Conservation (phyloP, 2,888 invertebrate species). For the Drosophila percnosoma region DNA sequence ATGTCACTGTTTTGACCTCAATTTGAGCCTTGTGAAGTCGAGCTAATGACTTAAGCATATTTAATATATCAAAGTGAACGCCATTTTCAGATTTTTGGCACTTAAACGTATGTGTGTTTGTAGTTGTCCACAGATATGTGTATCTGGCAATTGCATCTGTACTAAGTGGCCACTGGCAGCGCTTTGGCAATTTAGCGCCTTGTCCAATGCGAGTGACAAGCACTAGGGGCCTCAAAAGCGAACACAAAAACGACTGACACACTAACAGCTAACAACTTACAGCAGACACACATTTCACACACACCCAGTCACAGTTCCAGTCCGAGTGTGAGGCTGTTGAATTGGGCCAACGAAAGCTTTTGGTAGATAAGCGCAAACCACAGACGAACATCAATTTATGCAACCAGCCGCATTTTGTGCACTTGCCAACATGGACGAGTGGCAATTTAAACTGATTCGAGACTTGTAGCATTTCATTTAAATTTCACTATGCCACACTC, state of each 20-base stretch:
- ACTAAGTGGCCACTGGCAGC: conserved; percentile 48
- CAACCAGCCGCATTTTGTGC: conserved; percentile 44
- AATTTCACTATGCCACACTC: conserved; percentile 61
- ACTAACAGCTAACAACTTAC: conserved; percentile 24
- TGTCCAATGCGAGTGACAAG: conserved; percentile 53
- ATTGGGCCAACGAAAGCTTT: conserved; percentile 33
- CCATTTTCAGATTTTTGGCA: conserved; percentile 48
- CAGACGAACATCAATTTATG: conserved; percentile 63
- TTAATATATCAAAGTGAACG: conserved; percentile 46
- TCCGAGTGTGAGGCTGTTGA: conserved; percentile 14
- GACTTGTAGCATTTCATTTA: conserved; percentile 62
- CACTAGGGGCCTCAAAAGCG: conserved; percentile 16
- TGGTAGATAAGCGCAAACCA: conserved; percentile 62
- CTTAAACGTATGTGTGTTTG: conserved; percentile 6
- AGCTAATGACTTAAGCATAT: conserved; percentile 43
- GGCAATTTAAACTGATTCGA: conserved; percentile 47
- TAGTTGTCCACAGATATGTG: conserved; percentile 10
- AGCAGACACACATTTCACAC: conserved; percentile 8
- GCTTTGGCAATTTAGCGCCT: conserved; percentile 69
- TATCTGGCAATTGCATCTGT: conserved; percentile 12
- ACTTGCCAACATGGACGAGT: conserved; percentile 49
- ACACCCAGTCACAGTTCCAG: conserved; percentile 17
- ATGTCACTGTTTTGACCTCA: conserved; percentile 2
- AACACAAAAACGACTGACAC: conserved; percentile 10
- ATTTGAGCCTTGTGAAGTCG: conserved; percentile 35